These are phyloP conservation scores for Hirtodrosophila alboralis DNA, from an alignment of 2,888 invertebrate genomes.

Conservation along the genomic window DNA sequence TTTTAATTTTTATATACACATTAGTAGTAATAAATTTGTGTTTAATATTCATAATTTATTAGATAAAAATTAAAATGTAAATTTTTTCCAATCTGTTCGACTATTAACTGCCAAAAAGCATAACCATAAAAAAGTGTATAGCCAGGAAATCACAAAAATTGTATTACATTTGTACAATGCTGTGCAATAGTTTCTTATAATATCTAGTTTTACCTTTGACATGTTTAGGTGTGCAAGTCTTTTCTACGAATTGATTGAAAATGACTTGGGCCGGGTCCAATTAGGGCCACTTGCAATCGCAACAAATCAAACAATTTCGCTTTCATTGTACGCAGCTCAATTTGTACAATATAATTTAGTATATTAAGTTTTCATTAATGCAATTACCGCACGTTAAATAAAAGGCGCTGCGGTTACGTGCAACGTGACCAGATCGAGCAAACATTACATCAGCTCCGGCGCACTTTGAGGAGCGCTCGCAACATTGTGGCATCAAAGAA, in stretches of 20 bases:
- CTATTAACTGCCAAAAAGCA: too few relatives aligned
- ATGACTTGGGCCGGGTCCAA: slow-evolving; percentile 30
- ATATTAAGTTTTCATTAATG: slow-evolving; percentile 77
- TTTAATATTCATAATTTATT: too few relatives aligned
- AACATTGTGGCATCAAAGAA: slow-evolving; percentile 67
- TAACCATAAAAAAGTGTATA: too few relatives aligned
- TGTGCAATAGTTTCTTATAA: background rate
- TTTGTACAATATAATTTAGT: slow-evolving; percentile 76
- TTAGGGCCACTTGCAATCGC: slow-evolving; percentile 33
- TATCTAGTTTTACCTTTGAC: slow-evolving; percentile 35
- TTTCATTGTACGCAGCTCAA: slow-evolving; percentile 77
- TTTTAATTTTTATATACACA: too few relatives aligned
- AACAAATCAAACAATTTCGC: slow-evolving; percentile 72
- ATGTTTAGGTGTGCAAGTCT: slow-evolving; percentile 30
- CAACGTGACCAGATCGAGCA: slow-evolving; percentile 75
- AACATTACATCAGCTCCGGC: slow-evolving; percentile 69
- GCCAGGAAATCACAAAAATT: too few relatives aligned
- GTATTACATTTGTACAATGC: too few relatives aligned
- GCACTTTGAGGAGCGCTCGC: slow-evolving; percentile 44
- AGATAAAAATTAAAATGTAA: too few relatives aligned
- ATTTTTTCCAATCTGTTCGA: too few relatives aligned
- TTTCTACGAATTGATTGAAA: slow-evolving; percentile 49
- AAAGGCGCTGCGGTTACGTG: slow-evolving; percentile 76
- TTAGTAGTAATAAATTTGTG: too few relatives aligned
- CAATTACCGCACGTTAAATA: slow-evolving; percentile 75